These are phyloP conservation scores for Stenotaenia linearis DNA, from an alignment of 2,888 invertebrate genomes.

Conservation along the genomic window DNA sequence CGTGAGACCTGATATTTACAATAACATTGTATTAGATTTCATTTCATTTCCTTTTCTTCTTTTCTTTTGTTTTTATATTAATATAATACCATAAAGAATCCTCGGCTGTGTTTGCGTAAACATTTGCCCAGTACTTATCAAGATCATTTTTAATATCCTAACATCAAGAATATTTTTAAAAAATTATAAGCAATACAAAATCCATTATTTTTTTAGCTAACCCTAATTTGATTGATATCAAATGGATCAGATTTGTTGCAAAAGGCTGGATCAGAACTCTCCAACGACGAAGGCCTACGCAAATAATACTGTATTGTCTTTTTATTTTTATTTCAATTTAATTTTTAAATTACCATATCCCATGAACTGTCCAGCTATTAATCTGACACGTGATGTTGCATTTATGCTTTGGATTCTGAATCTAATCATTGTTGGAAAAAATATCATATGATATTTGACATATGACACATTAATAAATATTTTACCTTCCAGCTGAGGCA, in stretches of 20 bases:
- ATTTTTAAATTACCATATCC: constrained; percentile 56
- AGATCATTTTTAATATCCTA: constrained; percentile 55
- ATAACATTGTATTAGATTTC: not conserved
- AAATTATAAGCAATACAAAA: not conserved
- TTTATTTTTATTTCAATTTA: not conserved
- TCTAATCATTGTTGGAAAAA: constrained; percentile 11
- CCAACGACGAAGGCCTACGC: constrained; percentile 65
- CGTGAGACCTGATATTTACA: constrained; percentile 54
- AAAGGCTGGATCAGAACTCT: constrained; percentile 61
- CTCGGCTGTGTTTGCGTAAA: constrained; percentile 56
- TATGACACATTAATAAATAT: too few species aligned
- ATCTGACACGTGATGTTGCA: constrained; percentile 60
- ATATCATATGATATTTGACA: too few species aligned
- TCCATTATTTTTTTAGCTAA: not conserved
- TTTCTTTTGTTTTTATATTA: not conserved
- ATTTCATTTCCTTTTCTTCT: too few species aligned
- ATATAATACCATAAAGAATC: constrained; percentile 58
- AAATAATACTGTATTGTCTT: too few species aligned
- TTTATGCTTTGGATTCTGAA: constrained; percentile 54
- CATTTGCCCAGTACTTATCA: constrained; percentile 63
- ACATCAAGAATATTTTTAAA: not conserved
- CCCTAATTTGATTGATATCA: constrained; percentile 55
- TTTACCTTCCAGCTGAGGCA: constrained; percentile 63
- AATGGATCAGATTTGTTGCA: constrained; percentile 67
- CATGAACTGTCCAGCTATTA: constrained; percentile 71